These are phyloP conservation scores for Thera britannica DNA, from an alignment of 2,888 invertebrate genomes.

Conservation along the genomic window DNA sequence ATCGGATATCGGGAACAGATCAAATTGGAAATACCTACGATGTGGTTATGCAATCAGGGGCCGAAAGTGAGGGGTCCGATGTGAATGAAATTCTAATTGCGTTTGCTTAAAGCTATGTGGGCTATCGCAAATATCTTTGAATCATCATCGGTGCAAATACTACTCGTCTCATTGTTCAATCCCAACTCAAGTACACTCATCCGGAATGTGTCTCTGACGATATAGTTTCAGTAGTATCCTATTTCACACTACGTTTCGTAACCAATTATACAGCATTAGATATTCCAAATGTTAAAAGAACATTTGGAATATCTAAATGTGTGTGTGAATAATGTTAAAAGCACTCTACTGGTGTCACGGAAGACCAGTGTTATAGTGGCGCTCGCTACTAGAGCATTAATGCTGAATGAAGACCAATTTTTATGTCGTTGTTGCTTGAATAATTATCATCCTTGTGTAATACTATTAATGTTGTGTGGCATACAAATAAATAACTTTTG, in stretches of 20 bases:
- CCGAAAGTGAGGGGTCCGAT: slow-evolving; percentile 5
- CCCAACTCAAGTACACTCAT: too few relatives aligned
- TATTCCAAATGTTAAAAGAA: background rate
- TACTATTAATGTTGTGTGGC: too few relatives aligned
- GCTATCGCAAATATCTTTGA: background rate
- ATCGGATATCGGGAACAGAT: slow-evolving; percentile 38
- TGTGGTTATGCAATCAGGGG: slow-evolving; percentile 13
- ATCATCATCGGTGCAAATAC: background rate
- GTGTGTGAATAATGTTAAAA: too few relatives aligned
- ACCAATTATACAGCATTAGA: background rate
- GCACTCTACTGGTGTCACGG: too few relatives aligned
- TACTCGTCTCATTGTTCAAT: background rate
- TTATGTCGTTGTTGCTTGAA: too few relatives aligned
- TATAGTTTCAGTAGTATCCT: background rate
- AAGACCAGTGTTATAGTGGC: too few relatives aligned
- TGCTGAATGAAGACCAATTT: too few relatives aligned
- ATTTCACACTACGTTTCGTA: background rate
- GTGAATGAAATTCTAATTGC: slow-evolving; percentile 8
- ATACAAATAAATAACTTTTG: too few relatives aligned
- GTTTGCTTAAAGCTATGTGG: background rate
- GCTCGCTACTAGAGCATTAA: too few relatives aligned
- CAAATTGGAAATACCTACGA: slow-evolving; percentile 15
- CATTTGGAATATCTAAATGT: too few relatives aligned
- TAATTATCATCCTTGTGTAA: too few relatives aligned
- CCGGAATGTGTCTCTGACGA: too few relatives aligned